Evolutionary conservation across 2,797 vertebrate genomes (phyloP), one percentile per base, ranked within the genome.

Genomic region (Falco cherrug): DNA sequence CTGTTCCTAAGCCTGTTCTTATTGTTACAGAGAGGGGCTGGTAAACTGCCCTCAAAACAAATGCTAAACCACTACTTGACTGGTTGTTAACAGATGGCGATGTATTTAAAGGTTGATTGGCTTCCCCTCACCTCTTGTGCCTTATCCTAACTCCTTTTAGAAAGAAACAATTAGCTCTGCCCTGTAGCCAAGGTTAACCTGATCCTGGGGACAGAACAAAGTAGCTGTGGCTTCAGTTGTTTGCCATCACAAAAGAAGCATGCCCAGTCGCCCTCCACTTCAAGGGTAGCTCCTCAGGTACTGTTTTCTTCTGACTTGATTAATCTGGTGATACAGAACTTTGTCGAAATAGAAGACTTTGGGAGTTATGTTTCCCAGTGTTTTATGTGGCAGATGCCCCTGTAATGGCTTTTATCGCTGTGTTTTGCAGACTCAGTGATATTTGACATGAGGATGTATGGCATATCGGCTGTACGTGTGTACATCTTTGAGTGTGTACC

Each of bases 91-190:
- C 92, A 96, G 95, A 93, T 92, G 68, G 92, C 70, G 68, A 81
- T 82, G 92, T 61, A 86, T 95, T 94, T 95, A 93, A 87, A 76
- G 86, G 76, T 65, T 84, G 82, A 94, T 90, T 91, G 87, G 83
- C 94, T 95, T 86, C 43, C 53, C n/a, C 65, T 92, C 60, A 78
- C 60, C 78, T 94, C 88, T 79, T 64, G 68, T 91, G 74, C 54
- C 75, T 86, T 88, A 47, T 89, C 75, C 76, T 31, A 19, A 33
- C 29, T 83, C n/a, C 31, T 64, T 70, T 70, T 69, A 88, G 73
- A 76, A 80, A 54, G 78, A 90, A 87, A 54, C 47, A 28, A 73
- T 76, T 95, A 95, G 48, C 51, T 94, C 22, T 94, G 59, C 67
- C 83, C 43, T 51, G 24, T 80, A 69, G 39, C 28, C 45, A 54